Percentiles rank a stretch among this genome's conserved stretches.
Conservation (phyloP, 2,797 vertebrate species). For the Geotrypetes seraphini region DNA sequence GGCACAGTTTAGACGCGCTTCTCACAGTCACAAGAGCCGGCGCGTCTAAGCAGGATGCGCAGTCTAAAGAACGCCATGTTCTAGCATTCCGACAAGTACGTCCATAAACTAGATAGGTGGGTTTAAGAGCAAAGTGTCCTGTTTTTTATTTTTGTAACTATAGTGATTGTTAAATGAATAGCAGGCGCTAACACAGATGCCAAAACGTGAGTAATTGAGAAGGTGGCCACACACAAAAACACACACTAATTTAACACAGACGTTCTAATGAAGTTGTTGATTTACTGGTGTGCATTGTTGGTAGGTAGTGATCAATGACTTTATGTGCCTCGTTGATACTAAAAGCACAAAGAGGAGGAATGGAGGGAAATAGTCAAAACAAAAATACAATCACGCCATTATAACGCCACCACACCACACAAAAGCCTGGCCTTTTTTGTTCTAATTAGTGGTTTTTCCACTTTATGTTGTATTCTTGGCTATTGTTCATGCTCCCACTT, state of each 20-base stretch:
- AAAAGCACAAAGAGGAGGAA: too few species aligned
- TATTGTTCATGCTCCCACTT: too few species aligned
- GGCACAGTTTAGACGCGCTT: too few species aligned
- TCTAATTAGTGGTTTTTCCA: too few species aligned
- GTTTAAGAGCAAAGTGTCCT: slow-evolving; percentile 2
- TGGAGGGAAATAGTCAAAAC: too few species aligned
- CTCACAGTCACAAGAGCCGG: too few species aligned
- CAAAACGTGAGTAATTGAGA: slow-evolving; percentile 80
- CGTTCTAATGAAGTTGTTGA: slow-evolving; percentile 24
- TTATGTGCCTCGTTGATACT: background rate
- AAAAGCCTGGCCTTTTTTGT: too few species aligned
- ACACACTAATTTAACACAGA: slow-evolving; percentile 23
- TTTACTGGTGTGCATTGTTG: slow-evolving; percentile 16
- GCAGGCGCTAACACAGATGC: slow-evolving; percentile 78
- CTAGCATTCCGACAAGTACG: background rate
- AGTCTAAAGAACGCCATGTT: too few species aligned
- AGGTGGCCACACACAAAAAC: slow-evolving; percentile 60
- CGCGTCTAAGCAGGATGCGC: too few species aligned
- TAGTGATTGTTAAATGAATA: slow-evolving; percentile 70
- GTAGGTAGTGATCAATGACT: slow-evolving; percentile 1
- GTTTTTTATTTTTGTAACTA: slow-evolving; percentile 56
- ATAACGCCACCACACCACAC: too few species aligned
- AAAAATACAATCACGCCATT: too few species aligned
- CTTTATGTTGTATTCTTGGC: too few species aligned
- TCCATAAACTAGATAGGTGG: background rate